Percentiles rank a stretch among this genome's conserved stretches.
These are phyloP conservation scores for Nyctalus aviator DNA, from an alignment of 2,797 vertebrate species.

Conservation along the genomic window DNA sequence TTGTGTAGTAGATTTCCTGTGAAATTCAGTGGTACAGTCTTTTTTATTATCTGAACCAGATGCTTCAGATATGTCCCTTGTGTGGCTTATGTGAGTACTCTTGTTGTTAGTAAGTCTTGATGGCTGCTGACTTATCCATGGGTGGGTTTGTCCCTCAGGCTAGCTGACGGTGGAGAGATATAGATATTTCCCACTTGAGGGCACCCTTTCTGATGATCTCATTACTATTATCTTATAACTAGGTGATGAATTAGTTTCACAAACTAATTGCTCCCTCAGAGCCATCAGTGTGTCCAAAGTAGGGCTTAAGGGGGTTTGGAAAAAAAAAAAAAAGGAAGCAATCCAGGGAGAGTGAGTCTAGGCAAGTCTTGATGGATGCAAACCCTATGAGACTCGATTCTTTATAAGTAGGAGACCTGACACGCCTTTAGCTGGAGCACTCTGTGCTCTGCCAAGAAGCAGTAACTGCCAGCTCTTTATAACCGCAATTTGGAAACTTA, in stretches of 20 bases:
- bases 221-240: neutral
- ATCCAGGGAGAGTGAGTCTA: neutral
- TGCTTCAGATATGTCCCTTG: too few relatives aligned
- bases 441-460: neutral
- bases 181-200: neutral
- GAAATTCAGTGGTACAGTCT: neutral
- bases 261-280: constrained; percentile 67
- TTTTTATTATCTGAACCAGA: too few relatives aligned
- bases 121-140: too few relatives aligned
- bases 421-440: neutral
- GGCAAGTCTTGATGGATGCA: neutral
- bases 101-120: too few relatives aligned
- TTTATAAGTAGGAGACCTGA: neutral
- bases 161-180: neutral
- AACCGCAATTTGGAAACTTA: neutral
- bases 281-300: neutral
- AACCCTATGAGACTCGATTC: neutral
- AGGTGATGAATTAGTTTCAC: neutral
- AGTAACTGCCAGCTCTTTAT: neutral
- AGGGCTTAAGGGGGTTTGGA: neutral
- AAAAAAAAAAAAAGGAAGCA: neutral
- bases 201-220: neutral
- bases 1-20: neutral
- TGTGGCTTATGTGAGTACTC: too few relatives aligned
- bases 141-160: too few relatives aligned